Evolutionary conservation across 2,888 invertebrate genomes (phyloP).

Genomic region (Hirtodrosophila alboralis): DNA sequence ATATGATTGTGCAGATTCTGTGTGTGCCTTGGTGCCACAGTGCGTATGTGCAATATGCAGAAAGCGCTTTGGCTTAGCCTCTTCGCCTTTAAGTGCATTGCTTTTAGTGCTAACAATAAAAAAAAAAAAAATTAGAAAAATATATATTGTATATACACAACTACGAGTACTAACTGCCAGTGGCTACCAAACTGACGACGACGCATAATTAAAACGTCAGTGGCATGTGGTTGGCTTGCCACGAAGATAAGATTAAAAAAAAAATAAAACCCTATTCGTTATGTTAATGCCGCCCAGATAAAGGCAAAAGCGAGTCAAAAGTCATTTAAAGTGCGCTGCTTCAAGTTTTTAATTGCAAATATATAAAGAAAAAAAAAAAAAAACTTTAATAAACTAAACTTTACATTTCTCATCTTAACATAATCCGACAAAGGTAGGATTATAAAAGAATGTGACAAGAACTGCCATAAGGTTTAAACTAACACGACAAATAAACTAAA

Average conservation of each 20-base stretch:
- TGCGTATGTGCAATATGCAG: conserved; percentile 62
- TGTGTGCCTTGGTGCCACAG: conserved; percentile 26
- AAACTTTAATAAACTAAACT: conserved; percentile 47
- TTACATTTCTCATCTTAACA: conserved; percentile 24
- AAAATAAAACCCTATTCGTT: conserved; percentile 55
- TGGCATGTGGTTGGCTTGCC: conserved; percentile 66
- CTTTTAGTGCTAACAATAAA: conserved; percentile 63
- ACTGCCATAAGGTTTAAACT: too few species aligned
- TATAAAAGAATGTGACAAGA: conserved; percentile 8
- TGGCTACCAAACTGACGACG: conserved; percentile 66
- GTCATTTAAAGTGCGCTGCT: conserved; percentile 66
- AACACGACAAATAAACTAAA: too few species aligned
- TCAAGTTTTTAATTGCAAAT: conserved; percentile 72
- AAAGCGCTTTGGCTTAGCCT: conserved; percentile 3
- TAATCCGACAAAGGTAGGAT: conserved; percentile 9
- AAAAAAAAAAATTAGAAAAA: conserved; percentile 16
- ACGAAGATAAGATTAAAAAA: too few species aligned
- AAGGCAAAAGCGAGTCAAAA: conserved; percentile 35
- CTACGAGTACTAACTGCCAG: conserved; percentile 25
- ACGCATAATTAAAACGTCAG: conserved; percentile 76
- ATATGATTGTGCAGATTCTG: conserved; percentile 10
- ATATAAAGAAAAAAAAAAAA: too few species aligned
- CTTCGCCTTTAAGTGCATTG: conserved; percentile 59
- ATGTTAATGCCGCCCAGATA: conserved; percentile 39
- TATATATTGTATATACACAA: conserved; percentile 6